These are phyloP conservation scores for Syrphus vitripennis DNA, from an alignment of 2,888 invertebrate species.

Conservation along the genomic window DNA sequence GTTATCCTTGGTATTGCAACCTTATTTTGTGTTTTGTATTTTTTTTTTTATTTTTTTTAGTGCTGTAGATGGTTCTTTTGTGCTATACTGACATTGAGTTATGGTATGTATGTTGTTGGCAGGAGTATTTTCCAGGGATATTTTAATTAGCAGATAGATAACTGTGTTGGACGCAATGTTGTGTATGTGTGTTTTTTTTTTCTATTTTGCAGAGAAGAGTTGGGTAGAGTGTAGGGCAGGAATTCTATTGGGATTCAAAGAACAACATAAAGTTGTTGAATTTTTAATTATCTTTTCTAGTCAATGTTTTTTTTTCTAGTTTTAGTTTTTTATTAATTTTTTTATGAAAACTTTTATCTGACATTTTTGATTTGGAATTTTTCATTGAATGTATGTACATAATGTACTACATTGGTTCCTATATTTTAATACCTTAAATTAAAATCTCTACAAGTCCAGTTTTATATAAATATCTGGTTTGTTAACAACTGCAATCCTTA, in stretches of 20 bases:
- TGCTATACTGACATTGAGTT: neutral
- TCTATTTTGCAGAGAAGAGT: neutral
- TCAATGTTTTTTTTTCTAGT: too few species aligned
- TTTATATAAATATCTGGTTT: too few species aligned
- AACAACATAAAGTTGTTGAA: neutral
- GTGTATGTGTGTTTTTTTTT: neutral
- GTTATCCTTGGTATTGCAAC: neutral
- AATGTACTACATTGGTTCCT: too few species aligned
- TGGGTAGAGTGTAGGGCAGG: neutral
- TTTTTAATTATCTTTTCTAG: neutral
- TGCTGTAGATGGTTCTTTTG: neutral
- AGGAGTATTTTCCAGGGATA: constrained; percentile 5
- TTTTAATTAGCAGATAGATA: constrained; percentile 46
- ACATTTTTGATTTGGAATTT: too few species aligned
- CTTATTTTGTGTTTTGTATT: neutral
- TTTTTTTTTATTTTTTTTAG: neutral
- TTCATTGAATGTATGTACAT: too few species aligned
- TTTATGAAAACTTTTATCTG: neutral
- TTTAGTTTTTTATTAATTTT: neutral
- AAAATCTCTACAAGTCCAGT: too few species aligned
- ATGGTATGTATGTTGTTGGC: neutral
- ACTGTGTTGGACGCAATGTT: neutral
- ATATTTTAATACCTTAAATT: too few species aligned
- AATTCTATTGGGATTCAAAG: neutral
- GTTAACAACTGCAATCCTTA: too few species aligned